Evolutionary conservation across 2,797 vertebrate genomes (phyloP), one percentile per base, ranked within the genome.

Genomic region (Natrix natrix): DNA sequence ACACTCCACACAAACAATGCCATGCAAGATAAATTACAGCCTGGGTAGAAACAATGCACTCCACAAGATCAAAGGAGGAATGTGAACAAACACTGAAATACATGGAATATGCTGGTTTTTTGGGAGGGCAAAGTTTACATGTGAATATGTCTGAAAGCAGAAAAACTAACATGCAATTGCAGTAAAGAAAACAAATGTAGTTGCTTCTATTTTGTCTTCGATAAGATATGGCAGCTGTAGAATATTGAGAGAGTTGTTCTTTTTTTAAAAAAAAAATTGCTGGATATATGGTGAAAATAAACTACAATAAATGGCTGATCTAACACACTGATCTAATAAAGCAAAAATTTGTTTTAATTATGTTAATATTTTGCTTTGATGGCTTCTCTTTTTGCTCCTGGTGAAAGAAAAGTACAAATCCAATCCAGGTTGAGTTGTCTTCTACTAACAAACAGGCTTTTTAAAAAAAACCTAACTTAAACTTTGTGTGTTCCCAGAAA

Each of bases 401-500:
- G 13, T 74, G 55, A 60, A 86, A 74, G 28, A 37, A 87, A 14
- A 88, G 54, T 22, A 74, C 43, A 91, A 61, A 74, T 37, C 37
- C 22, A 24, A 48, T 10, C 63, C 74, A 90, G n/a, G 22, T 48
- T 61, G 61, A 48, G 26, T 60, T 78, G 86, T 91, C 55, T 59
- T 60, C 61, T 60, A 57, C 61, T 83, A 83, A 83, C 20, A 43
- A 43, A 74, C 16, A 74, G 8, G 0, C 4, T 10, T 52, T 61
- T 28, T 66, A 37, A 37, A 16, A 43, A 86, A 28, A 48, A 28
- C 24, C 54, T 91, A 20, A 24, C 20, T 48, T 48, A 95, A 94
- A 92, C 94, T 92, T 95, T 95, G 91, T 83, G 8, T 59, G 5
- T 57, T 57, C 4, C 12, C 1, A 91, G 52, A 37, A 90, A 22